phyloP scores from a whole-genome alignment of 2,113 vertebrate species.

The Limanda limanda region DNA sequence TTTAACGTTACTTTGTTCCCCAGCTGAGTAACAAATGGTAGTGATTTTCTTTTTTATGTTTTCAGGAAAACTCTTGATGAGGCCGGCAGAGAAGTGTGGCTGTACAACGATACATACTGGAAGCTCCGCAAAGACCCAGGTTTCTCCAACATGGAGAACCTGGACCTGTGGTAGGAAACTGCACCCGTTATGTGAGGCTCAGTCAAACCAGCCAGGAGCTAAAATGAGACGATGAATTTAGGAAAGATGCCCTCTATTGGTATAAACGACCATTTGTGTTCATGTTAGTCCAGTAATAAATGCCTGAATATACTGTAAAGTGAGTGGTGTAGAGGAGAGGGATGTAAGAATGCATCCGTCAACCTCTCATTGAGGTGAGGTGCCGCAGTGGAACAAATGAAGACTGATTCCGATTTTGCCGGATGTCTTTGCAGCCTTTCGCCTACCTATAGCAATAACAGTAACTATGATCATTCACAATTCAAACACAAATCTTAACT shows the following conservation, averaged over 20 bases:
- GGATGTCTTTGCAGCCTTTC: slow-evolving; percentile 38
- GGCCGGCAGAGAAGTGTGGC: slow-evolving; percentile 87
- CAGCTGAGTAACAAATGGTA: neutral
- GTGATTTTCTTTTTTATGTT: neutral
- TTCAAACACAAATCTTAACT: neutral
- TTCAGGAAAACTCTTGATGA: slow-evolving; percentile 83
- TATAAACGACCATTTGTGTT: neutral
- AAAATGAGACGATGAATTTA: neutral
- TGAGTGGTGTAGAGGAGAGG: neutral
- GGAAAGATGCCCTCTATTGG: too few species aligned
- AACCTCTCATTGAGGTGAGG: slow-evolving; percentile 51
- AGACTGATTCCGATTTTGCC: slow-evolving; percentile 43
- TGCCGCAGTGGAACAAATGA: slow-evolving; percentile 52
- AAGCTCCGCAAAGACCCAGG: slow-evolving; percentile 87
- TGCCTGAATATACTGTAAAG: neutral
- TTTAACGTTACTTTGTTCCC: too few species aligned
- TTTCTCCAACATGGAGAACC: slow-evolving; percentile 85
- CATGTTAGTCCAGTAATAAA: neutral
- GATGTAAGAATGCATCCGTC: slow-evolving; percentile 39
- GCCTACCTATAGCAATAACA: slow-evolving; percentile 11
- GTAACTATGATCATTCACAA: neutral
- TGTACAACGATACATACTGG: slow-evolving; percentile 91
- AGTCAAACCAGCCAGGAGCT: neutral
- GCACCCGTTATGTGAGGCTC: neutral
- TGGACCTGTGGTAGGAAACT: slow-evolving; percentile 88